These are phyloP conservation scores for Drosophila repleta DNA, from an alignment of 1,140 invertebrate species.

Conservation along the genomic window DNA sequence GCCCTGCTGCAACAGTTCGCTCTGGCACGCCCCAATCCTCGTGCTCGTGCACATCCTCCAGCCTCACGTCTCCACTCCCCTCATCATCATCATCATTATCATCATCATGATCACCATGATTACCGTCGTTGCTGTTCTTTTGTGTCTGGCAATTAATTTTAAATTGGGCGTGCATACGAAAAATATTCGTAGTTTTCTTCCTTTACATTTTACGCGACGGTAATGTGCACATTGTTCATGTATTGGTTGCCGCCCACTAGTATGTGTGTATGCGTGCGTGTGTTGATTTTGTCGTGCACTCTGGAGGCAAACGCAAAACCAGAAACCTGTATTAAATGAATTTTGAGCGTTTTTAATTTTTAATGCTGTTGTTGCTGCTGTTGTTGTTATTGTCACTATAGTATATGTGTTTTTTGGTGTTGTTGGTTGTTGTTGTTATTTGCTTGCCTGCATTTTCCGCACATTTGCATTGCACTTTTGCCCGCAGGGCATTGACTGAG, in stretches of 20 bases:
- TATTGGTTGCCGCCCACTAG: constrained; percentile 24
- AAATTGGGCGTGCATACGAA: constrained; percentile 83
- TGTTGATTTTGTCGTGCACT: constrained; percentile 52
- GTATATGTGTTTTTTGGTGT: background rate
- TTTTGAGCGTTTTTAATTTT: constrained; percentile 71
- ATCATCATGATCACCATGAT: background rate
- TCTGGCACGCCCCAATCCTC: constrained; percentile 16
- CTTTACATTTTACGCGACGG: constrained; percentile 65
- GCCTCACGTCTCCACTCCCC: constrained; percentile 14
- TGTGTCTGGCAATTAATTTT: constrained; percentile 84
- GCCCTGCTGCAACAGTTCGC: constrained; percentile 39
- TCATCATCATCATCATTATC: constrained; percentile 14
- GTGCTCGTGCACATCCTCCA: constrained; percentile 5
- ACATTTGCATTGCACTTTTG: constrained; percentile 46
- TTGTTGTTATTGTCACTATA: constrained; percentile 5
- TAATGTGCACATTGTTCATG: constrained; percentile 51
- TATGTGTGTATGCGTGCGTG: constrained; percentile 12
- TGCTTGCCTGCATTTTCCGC: constrained; percentile 42
- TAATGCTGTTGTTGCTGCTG: constrained; percentile 34
- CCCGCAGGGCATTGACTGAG: constrained; percentile 22
- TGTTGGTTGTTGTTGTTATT: constrained; percentile 25
- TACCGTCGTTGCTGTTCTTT: constrained; percentile 63
- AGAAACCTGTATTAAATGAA: constrained; percentile 61
- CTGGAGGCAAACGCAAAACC: constrained; percentile 32
- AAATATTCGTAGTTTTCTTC: constrained; percentile 81